Evolutionary conservation across 2,797 vertebrate genomes (phyloP), one percentile per base, ranked within the genome.

Genomic region (Microtus obscurus): DNA sequence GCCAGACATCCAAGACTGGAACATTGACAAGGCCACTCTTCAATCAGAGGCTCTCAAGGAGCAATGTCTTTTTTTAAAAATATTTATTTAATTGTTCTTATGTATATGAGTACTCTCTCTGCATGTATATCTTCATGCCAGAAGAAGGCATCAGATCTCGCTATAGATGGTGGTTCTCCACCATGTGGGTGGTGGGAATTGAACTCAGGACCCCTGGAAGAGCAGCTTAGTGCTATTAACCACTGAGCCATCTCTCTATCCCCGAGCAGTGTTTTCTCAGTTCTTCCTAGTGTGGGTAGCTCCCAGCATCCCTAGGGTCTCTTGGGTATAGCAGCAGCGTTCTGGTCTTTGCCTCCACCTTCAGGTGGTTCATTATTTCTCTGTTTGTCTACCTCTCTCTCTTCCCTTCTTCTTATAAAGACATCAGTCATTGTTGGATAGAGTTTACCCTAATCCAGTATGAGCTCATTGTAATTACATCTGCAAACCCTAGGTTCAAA

Each of bases 391-490:
- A 73, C 43, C 2, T 43, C 71, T 11, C 73, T 94, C 80, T 87
- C 51, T 27, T 43, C 27, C 45, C 51, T 53, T 59, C 63, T 81
- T 80, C 77, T 74, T 48, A 34, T 69, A 48, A 83, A 40, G 74
- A 61, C 48, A 43, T 81, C 34, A 73, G 37, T 56, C 27, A 37
- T 56, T 86, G 73, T 56, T 86, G 73, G 74, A 31, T 81, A 53
- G 45, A n/a, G n/a, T 48, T 92, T 34, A 40, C 59, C 37, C n/a
- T 76, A 51, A 95, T 94, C 59, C 67, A 53, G 34, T 31, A 29
- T 92, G 96, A 94, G 56, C 74, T 88, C 71, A 85, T n/a, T 51
- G 51, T 90, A 88, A 90, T 81, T 61, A 67, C 43, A 83, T 74
- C 63, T 34, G 56, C 2, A 86, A 90, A 81, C 1, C 3, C 12